Evolutionary conservation across 1,140 invertebrate species (phyloP).

Genomic region (Drosophila tropicalis): DNA sequence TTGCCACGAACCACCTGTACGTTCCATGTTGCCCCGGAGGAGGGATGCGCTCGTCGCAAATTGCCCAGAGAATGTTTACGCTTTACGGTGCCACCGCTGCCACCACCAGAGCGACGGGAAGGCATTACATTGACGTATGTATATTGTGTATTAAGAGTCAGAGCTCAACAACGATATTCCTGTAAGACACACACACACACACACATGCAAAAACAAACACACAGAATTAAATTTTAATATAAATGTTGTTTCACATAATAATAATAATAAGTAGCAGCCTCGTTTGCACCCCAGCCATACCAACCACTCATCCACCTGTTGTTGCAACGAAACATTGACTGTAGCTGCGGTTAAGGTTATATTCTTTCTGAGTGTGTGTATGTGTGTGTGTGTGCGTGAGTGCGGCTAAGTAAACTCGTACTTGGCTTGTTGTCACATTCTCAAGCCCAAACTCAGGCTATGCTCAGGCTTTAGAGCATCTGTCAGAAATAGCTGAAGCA

Average conservation of each 20-base stretch:
- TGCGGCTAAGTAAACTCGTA: neutral
- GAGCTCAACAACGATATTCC: conserved; percentile 35
- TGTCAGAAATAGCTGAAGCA: conserved; percentile 17
- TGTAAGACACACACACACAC: conserved; percentile 6
- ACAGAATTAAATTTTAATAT: neutral
- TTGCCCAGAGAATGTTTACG: conserved; percentile 85
- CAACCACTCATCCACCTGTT: neutral
- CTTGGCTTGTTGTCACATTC: conserved; percentile 4
- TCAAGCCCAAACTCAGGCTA: neutral
- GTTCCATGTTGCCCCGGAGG: conserved; percentile 88
- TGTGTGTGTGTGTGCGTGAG: neutral
- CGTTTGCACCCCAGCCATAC: neutral
- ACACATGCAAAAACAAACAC: neutral
- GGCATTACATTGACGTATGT: conserved; percentile 68
- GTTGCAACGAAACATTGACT: neutral
- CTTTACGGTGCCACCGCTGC: conserved; percentile 82
- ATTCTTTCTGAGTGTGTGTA: neutral
- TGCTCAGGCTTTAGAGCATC: neutral
- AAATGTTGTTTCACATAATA: neutral
- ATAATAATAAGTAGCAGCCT: neutral
- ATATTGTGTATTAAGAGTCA: conserved; percentile 1
- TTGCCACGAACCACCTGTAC: conserved; percentile 90
- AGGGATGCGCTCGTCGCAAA: conserved; percentile 87
- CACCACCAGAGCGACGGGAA: conserved; percentile 79
- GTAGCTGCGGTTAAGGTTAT: neutral